Evolutionary conservation across 2,113 vertebrate genomes (phyloP).

Genomic region (Pterocles gutturalis): DNA sequence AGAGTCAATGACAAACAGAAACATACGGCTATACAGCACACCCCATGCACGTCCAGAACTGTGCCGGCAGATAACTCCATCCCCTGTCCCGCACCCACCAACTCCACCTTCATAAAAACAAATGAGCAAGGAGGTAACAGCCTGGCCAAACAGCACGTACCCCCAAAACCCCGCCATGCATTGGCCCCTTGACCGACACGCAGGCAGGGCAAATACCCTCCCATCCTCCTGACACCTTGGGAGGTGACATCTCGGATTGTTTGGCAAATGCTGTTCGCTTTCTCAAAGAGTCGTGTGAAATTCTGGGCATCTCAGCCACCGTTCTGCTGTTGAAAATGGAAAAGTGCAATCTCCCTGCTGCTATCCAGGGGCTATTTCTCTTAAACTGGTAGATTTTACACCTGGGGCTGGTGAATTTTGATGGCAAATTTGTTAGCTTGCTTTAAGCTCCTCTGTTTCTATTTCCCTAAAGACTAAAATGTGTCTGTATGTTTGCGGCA

Average conservation of each 20-base stretch:
- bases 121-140: neutral
- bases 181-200: neutral
- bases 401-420: neutral
- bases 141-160: neutral
- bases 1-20: slow-evolving; percentile 79
- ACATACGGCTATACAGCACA: slow-evolving; percentile 7
- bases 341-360: neutral
- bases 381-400: neutral
- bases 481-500: neutral
- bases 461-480: neutral
- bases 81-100: neutral
- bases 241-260: accelerated
- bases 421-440: neutral
- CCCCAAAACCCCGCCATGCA: accelerated
- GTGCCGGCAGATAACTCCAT: neutral
- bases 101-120: neutral
- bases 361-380: neutral
- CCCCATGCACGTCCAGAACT: neutral
- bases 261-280: neutral
- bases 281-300: neutral
- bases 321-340: too few species aligned
- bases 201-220: neutral
- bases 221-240: neutral
- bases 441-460: neutral
- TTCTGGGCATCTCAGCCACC: neutral